Evolutionary conservation across 2,888 invertebrate genomes (phyloP).

Genomic region (Clusia tigrina): DNA sequence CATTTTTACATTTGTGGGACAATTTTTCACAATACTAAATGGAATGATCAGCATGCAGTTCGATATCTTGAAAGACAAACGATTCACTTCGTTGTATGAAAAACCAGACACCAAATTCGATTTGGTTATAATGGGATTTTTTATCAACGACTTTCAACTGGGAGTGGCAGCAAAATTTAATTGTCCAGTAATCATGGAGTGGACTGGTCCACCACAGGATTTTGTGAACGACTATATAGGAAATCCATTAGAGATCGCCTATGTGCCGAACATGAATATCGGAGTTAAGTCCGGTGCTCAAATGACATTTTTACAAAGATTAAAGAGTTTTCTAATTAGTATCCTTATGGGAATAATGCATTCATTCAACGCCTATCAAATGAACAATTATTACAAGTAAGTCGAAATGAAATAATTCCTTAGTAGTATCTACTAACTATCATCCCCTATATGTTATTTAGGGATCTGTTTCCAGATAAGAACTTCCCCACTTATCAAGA

Average conservation of each 20-base stretch:
- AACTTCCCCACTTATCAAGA: conserved; percentile 43
- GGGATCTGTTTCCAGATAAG: conserved; percentile 33
- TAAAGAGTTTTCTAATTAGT: no score
- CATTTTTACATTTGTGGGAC: conserved; percentile 23
- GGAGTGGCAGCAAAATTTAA: conserved; percentile 54
- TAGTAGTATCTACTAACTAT: no score
- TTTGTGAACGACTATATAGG: conserved; percentile 43
- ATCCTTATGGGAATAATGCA: no score
- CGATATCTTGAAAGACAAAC: conserved; percentile 44
- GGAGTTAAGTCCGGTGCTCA: conserved; percentile 23
- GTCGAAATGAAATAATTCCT: not conserved
- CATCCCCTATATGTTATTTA: conserved; percentile 14
- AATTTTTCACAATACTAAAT: conserved; percentile 37
- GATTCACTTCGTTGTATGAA: conserved; percentile 51
- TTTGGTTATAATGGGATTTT: conserved; percentile 58
- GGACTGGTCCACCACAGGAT: conserved; percentile 42
- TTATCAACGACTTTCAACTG: conserved; percentile 54
- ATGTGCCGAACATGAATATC: conserved; percentile 47
- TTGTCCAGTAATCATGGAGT: conserved; percentile 51
- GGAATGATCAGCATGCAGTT: conserved; percentile 45
- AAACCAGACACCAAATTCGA: conserved; percentile 52
- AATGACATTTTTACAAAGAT: conserved; percentile 43
- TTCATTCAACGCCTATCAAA: conserved; percentile 24
- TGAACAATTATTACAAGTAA: conserved; percentile 36
- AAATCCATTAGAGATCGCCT: conserved; percentile 50